Evolutionary conservation across 2,113 vertebrate genomes (phyloP).

Genomic region (Rafetus swinhoei): DNA sequence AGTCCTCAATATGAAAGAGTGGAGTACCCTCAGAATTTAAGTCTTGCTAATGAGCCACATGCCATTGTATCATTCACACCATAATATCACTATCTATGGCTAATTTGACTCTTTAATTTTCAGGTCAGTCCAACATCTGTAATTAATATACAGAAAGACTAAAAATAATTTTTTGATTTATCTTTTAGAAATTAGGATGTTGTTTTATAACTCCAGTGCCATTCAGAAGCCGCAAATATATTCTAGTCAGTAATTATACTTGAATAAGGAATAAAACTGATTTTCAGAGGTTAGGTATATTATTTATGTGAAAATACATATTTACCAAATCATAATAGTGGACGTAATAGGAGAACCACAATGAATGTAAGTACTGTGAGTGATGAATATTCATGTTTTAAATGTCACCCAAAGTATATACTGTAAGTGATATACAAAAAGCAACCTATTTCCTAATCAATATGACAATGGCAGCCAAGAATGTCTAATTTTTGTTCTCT

Average conservation of each 20-base stretch:
- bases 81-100: not conserved
- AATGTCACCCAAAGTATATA: not conserved
- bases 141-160: not conserved
- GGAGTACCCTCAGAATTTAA: too few species aligned
- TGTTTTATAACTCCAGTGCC: not conserved
- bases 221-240: not conserved
- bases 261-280: not conserved
- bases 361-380: not conserved
- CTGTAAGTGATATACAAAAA: not conserved
- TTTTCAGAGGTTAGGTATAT: slow-evolving; percentile 15
- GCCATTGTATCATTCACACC: not conserved
- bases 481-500: not conserved
- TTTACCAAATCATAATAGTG: not conserved
- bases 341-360: not conserved
- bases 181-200: not conserved
- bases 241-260: not conserved
- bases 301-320: not conserved
- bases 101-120: not conserved
- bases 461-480: not conserved
- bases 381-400: not conserved
- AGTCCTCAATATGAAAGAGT: too few species aligned
- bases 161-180: not conserved
- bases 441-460: not conserved
- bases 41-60: too few species aligned
- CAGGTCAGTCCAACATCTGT: not conserved